A percentile compares a stretch with the other conserved stretches of the same genome.
These are phyloP conservation scores for Platerodrilus igneus DNA, from an alignment of 2,888 invertebrate species.

Conservation along the genomic window DNA sequence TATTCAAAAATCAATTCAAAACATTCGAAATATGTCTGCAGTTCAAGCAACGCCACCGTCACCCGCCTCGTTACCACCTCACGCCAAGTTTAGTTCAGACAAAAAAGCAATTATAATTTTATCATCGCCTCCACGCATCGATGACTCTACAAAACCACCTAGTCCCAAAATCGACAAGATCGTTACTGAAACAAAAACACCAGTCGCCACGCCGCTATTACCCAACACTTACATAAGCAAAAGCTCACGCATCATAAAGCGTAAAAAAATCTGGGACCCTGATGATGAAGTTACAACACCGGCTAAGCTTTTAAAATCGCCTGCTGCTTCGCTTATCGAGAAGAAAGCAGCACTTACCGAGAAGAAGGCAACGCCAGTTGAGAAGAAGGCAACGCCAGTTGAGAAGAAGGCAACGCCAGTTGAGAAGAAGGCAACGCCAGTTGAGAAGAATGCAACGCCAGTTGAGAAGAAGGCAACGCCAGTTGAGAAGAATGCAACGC, in stretches of 20 bases:
- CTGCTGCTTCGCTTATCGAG: neutral
- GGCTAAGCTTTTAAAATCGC: constrained; percentile 5
- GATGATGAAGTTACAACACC: constrained; percentile 47
- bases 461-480: no score
- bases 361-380: constrained; percentile 1
- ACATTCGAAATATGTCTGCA: neutral
- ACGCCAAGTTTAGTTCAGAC: neutral
- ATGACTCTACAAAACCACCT: neutral
- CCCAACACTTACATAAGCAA: constrained; percentile 43
- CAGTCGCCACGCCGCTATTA: constrained; percentile 15
- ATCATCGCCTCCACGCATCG: neutral
- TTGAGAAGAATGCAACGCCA: no score
- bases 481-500: no score
- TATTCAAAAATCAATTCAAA: neutral
- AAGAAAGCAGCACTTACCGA: neutral
- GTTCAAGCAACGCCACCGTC: neutral
- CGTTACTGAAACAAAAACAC: neutral
- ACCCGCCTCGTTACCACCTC: neutral
- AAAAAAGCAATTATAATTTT: neutral
- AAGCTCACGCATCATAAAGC: constrained; percentile 60
- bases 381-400: neutral
- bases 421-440: neutral
- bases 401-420: no score
- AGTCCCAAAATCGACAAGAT: no score
- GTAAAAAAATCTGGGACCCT: constrained; percentile 71